Base-by-base conservation (phyloP, 1,140 invertebrate genomes). In the Chionoecetes opilio region DNA sequence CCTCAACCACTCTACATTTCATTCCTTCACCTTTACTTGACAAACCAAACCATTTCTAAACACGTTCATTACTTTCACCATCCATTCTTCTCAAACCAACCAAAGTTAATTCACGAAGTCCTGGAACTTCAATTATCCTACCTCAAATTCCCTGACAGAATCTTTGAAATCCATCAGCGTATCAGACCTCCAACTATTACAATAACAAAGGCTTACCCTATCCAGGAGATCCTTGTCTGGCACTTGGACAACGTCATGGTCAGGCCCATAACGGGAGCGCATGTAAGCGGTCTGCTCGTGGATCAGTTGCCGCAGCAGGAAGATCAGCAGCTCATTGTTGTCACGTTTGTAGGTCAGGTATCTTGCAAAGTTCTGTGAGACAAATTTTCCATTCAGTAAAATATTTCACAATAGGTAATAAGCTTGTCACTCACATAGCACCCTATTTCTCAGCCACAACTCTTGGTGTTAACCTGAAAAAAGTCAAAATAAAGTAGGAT, bases 291-390 rank as follows among this genome's bases (percentile, higher is more conserved):
- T 97, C 97, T 99, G 98, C 97, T 99, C 99, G 96, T 99, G 98
- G 0, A 99, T 98, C 93, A 99, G 97, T 97, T 99, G 99, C 82
- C 99, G 98, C 14, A 99, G 97, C 95, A 99, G 98, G 97, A 99
- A 99, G 96, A 99, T 99, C 0, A 99, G 97, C 21, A 99, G 97
- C 97, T 99, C 99, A 96, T 99, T 99, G 97, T 99, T 99, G 97
- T 99, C 99, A 96, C 99, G 98, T 96, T 99, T 99, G 97, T 98
- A 99, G 3, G 98, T 98, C 26, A 99, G 97, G 97, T 99, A 99
- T 96, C 99, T 98, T 96, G 98, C 98, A 97, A 99, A 99, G 96
- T 98, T 98, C 98, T 99, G 97, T 89, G 46, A 41, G n/a, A 75
- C 2, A 75, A 1, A n/a, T 21, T 26, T 75, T 75, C 1, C 63